Base-by-base conservation (phyloP, 2,888 invertebrate species). In the Philereme transversata region DNA sequence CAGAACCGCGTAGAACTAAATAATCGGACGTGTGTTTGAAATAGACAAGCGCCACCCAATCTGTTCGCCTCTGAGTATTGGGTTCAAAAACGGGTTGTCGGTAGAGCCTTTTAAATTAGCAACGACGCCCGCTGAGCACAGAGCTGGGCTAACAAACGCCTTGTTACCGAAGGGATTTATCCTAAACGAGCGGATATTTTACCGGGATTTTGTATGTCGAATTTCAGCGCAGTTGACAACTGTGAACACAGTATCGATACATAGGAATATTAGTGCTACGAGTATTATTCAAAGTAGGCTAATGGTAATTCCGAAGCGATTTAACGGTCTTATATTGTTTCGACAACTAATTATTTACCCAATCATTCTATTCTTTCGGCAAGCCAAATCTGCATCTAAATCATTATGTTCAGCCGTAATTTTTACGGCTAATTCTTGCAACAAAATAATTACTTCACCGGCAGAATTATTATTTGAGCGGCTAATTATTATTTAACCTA, bases 121-220 rank as follows among this genome's bases (percentile, higher is more conserved):
- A 70, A 75, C 71, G 60, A 70, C 72, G 72, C 73, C 67, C 73
- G 73, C 71, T 69, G 73, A 66, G 70, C 71, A 61, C 70, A 57
- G 71, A 70, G 70, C 55, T 49, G 64, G 64, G 69, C 65, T 83
- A 83, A 83, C 84, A 83, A 84, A 85, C 82, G 81, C 82, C 86
- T 84, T 83, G 84, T 84, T 85, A 82, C 78, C 72, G 65, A 46
- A 68, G 69, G 69, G 77, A 79, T 82, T 82, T 80, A 85, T 79
- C 77, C 78, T 78, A 83, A 83, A 81, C 81, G 62, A 60, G 55
- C 38, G 56, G 59, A 60, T 57, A 65, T 60, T 62, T 62, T 52
- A 64, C 53, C 57, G 51, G 9, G 48, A 48, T 51, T 54, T 52
- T 43, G 52, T 46, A 44, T 40, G 46, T 63, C 55, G 45, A 59